Percentiles rank a stretch among this genome's conserved stretches.
Conservation (phyloP, 2,113 vertebrate species). For the Neogobius melanostomus region DNA sequence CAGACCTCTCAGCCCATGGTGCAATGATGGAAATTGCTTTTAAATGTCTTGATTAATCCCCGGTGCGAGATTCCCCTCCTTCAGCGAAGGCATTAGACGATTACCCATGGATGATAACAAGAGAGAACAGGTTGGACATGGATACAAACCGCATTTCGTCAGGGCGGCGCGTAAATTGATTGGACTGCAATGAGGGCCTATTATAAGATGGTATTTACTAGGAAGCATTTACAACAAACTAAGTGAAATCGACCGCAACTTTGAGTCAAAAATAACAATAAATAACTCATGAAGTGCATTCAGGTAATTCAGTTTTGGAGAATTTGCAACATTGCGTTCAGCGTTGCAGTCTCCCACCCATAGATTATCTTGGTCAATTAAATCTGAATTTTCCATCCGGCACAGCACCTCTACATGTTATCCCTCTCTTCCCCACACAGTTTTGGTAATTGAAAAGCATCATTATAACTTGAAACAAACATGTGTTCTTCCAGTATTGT, state of each 20-base stretch:
- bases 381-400: not conserved
- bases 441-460: not conserved
- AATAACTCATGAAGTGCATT: no score
- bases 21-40: constrained; percentile 35
- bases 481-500: constrained; percentile 15
- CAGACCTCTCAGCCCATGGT: constrained; percentile 16
- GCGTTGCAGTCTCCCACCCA: no score
- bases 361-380: no score
- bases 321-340: no score
- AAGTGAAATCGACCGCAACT: no score
- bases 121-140: not conserved
- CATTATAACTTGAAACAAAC: not conserved
- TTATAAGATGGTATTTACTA: no score
- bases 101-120: constrained; percentile 16
- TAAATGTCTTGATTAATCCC: constrained; percentile 47
- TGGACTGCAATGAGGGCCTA: not conserved
- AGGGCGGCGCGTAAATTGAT: no score
- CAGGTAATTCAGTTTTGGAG: no score
- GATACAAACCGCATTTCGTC: not conserved
- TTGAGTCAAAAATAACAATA: no score
- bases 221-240: no score
- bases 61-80: constrained; percentile 15
- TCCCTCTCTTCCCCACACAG: not conserved
- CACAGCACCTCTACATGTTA: not conserved
- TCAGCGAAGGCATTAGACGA: constrained; percentile 10